Base-by-base conservation (phyloP, 2,888 invertebrate genomes). In the Torymus aiolomorphi region DNA sequence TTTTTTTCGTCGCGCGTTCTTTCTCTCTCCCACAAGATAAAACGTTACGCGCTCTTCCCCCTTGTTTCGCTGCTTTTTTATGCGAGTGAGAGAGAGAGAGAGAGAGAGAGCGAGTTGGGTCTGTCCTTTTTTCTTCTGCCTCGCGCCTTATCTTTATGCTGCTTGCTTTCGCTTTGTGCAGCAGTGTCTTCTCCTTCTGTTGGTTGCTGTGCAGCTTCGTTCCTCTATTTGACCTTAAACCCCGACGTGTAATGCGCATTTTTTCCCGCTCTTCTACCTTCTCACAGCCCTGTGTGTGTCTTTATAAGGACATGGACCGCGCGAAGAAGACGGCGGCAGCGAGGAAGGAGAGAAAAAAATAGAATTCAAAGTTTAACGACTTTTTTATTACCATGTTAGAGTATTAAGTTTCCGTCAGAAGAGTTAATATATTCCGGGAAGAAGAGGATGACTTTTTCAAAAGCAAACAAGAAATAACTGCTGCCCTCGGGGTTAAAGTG, bases 141-240 rank as follows among this genome's bases (percentile, higher is more conserved):
- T 59, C 61, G 12, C 51, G 62, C 56, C 66, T 77, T 77, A 77
- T 77, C 71, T 77, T 66, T 77, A 72, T 56, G 52, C n/a, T 24
- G 24, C 42, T 42, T 42, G 42, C 8, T 42, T 42, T 42, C 5
- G 42, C 42, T 42, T 42, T 42, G 42, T 8, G 42, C 42, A 42
- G 42, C 42, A 8, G 42, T 42, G 42, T 42, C 24, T 63, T 51
- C 16, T 67, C 20, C 16, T 51, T 61, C 52, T 24, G 66, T 51
- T 24, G 20, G 13, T 54, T 3, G 62, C 59, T 54, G 14, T 10
- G 54, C 8, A 59, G 51, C 49, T 79, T 20, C 66, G 65, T 71
- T 69, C 49, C 31, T 65, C 63, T 75, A 59, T 80, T 77, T 61
- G 66, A 71, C 66, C 59, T 72, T 72, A 65, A 76, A 71, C 56